Evolutionary conservation across 2,888 invertebrate species (phyloP).

Genomic region (Cenopis cana): DNA sequence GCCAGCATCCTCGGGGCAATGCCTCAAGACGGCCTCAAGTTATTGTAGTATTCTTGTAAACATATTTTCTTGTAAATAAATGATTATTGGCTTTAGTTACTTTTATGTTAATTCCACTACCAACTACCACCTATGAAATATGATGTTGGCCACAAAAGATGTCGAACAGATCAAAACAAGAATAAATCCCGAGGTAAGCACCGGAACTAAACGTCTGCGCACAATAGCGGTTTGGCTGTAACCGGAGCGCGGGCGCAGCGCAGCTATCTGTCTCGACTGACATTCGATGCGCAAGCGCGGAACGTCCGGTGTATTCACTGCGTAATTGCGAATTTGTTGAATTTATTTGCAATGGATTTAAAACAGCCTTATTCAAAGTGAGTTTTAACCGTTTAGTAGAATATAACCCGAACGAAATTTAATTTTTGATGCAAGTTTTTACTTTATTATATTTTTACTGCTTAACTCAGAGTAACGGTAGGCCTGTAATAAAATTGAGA

Average conservation of each 20-base stretch:
- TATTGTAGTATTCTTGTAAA: too few relatives aligned
- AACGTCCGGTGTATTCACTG: conserved; percentile 44
- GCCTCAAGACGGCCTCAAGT: too few relatives aligned
- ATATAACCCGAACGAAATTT: too few relatives aligned
- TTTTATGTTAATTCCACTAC: background rate
- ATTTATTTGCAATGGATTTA: background rate
- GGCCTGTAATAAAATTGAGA: too few relatives aligned
- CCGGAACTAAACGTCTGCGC: conserved; percentile 74
- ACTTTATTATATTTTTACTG: too few relatives aligned
- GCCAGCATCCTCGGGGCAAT: too few relatives aligned
- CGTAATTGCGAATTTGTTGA: conserved; percentile 37
- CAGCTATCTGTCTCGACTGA: conserved; percentile 54
- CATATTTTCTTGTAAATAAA: too few relatives aligned
- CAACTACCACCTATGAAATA: conserved; percentile 1
- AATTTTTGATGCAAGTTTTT: too few relatives aligned
- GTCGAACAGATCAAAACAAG: conserved; percentile 41
- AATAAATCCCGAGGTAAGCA: conserved; percentile 37
- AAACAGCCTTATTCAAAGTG: too few relatives aligned
- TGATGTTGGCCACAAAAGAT: conserved; percentile 24
- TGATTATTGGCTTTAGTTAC: background rate
- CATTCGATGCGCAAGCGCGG: conserved; percentile 63
- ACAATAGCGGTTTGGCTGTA: conserved; percentile 76
- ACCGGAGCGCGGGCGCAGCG: conserved; percentile 60
- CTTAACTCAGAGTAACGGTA: too few relatives aligned
- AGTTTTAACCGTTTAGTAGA: too few relatives aligned